phyloP scores from a whole-genome alignment of 2,888 invertebrate genomes.

The Drymonia ruficornis region DNA sequence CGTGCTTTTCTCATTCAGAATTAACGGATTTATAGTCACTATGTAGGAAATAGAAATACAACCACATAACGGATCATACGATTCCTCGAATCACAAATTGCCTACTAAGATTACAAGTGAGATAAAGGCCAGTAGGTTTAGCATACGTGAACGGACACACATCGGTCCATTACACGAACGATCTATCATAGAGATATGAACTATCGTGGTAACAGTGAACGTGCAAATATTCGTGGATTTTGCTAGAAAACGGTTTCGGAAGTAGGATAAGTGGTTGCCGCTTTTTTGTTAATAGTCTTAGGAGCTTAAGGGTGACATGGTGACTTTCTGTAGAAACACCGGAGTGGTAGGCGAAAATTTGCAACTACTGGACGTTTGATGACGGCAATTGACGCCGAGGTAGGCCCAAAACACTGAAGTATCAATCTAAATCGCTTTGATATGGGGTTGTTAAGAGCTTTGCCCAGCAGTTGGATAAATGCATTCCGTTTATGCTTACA shows the following conservation, averaged over 20 bases:
- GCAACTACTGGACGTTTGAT: no score
- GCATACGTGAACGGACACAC: conserved; percentile 2
- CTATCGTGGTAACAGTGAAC: conserved; percentile 32
- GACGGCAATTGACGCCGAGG: background rate
- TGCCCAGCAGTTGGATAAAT: no score
- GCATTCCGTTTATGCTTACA: no score
- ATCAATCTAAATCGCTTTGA: no score
- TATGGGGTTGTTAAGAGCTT: no score
- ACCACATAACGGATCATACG: background rate
- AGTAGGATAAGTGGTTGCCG: conserved; percentile 30
- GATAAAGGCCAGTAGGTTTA: background rate
- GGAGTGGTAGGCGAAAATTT: no score
- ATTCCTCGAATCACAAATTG: conserved; percentile 7
- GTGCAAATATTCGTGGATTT: conserved; percentile 48
- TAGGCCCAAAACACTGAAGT: no score
- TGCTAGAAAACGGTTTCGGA: conserved; percentile 29
- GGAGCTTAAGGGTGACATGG: background rate
- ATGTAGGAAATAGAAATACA: background rate
- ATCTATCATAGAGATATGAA: conserved; percentile 31
- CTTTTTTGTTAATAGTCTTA: conserved; percentile 23
- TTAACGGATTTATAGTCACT: background rate
- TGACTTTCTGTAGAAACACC: background rate
- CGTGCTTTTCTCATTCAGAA: no score
- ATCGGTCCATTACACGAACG: conserved; percentile 24
- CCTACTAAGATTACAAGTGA: conserved; percentile 1